Evolutionary conservation across 1,140 invertebrate species (phyloP), one percentile per base, ranked within the genome.

Genomic region (Palaemon carinicauda): DNA sequence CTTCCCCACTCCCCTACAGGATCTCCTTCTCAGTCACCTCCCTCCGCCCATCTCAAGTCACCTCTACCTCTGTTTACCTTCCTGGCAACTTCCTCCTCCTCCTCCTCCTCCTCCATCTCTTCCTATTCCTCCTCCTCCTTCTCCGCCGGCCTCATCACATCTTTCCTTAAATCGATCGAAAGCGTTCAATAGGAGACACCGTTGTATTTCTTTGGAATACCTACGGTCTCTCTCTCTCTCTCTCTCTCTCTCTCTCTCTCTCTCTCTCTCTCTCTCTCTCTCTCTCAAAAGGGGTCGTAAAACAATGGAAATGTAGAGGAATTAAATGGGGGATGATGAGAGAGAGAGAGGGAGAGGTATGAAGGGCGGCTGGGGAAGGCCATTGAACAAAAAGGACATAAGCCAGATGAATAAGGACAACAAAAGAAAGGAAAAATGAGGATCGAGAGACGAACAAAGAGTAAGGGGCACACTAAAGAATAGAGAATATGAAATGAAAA

Each of bases 181-280:
- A 41, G 41, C 41, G 41, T 41, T 41, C 41, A 41, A 41, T 41
- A 41, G 41, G n/a, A 29, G 69, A 33, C 21, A 33, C 69, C 24
- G 17, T 12, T 73, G 29, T 73, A 19, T 19, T 73, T 19, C 17
- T 24, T 19, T 73, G 29, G n/a, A 27, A 7, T 9, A 3, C 56
- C 56, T 65, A 21, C 56, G n/a, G 27, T 73, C n/a, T 4, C 27
- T 73, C 69, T 29, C 27, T 73, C 69, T 29, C 69, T 29, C 69
- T 73, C 69, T 73, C 69, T 73, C 69, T 73, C 69, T 73, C 60
- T 65, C 60, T 65, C 60, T 65, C 60, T 65, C 60, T 65, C 60
- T 65, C 60, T 65, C 60, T 65, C 60, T 65, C 60, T 65, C 60
- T 65, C 60, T 65, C 60, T 65, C 60, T 69, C 60, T 69, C 60